These are phyloP conservation scores for Drosophila burlai DNA, from an alignment of 1,140 invertebrate genomes.

Conservation along the genomic window DNA sequence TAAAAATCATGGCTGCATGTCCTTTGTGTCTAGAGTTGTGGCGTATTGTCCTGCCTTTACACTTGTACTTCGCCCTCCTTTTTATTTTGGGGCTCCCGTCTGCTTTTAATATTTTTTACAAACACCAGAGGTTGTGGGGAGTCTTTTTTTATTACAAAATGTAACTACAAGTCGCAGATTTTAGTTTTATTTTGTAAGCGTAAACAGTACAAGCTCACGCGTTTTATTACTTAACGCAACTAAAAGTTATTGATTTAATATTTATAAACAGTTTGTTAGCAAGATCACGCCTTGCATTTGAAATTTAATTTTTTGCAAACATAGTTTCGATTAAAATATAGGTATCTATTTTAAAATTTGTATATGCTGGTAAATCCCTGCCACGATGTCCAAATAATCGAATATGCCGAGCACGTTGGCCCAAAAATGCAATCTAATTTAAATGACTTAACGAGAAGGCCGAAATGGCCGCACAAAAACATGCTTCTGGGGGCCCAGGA, in stretches of 20 bases:
- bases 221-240: not conserved
- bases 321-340: not conserved
- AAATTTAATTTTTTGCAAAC: not conserved
- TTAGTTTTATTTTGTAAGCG: not conserved
- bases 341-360: not conserved
- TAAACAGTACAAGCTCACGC: not conserved
- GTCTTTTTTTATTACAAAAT: slow-evolving; percentile 2
- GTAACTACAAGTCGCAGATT: not conserved
- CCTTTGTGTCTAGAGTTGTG: slow-evolving; percentile 41
- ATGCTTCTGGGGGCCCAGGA: slow-evolving; percentile 15
- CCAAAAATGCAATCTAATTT: slow-evolving; percentile 59
- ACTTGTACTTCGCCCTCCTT: slow-evolving; percentile 16
- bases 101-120: slow-evolving; percentile 62
- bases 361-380: not conserved
- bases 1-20: slow-evolving; percentile 78
- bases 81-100: slow-evolving; percentile 33
- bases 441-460: slow-evolving; percentile 42
- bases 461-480: slow-evolving; percentile 30
- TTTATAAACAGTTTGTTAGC: not conserved
- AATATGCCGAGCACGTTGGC: slow-evolving; percentile 51
- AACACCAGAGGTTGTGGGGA: slow-evolving; percentile 46
- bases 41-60: slow-evolving; percentile 30
- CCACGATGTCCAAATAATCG: slow-evolving; percentile 18
- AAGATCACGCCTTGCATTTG: not conserved
- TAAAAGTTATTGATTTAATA: not conserved